phyloP scores from a whole-genome alignment of 2,797 vertebrate species.

The Coreius guichenoti region DNA sequence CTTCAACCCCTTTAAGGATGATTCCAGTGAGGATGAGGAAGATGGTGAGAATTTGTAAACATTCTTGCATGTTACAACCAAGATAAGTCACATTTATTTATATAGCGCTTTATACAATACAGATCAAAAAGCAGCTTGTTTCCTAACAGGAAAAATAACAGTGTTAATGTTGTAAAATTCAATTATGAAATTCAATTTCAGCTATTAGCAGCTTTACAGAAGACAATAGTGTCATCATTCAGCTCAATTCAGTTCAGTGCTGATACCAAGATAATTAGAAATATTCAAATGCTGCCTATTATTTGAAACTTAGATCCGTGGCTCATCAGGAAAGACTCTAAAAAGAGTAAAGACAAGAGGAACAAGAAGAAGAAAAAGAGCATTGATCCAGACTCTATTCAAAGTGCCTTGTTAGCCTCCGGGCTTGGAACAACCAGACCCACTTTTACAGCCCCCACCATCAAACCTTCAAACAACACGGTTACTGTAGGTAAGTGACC shows the following conservation, averaged over 20 bases:
- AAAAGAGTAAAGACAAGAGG: conserved; percentile 92
- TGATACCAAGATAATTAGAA: background rate
- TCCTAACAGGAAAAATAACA: background rate
- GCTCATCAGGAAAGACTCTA: conserved; percentile 97
- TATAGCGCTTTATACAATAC: background rate
- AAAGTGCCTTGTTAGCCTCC: conserved; percentile 99
- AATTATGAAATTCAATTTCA: background rate
- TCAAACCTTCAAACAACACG: conserved; percentile 73
- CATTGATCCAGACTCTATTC: conserved; percentile 98
- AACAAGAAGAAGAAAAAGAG: conserved; percentile 88
- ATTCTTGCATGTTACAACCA: background rate
- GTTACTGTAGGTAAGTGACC: conserved; percentile 42
- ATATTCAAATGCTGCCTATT: background rate
- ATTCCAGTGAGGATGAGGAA: conserved; percentile 93
- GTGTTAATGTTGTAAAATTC: background rate
- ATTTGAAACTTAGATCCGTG: conserved; percentile 85
- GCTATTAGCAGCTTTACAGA: too few relatives aligned
- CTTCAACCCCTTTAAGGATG: conserved; percentile 97
- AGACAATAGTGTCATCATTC: background rate
- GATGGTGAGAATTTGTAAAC: conserved; percentile 82
- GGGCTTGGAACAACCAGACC: conserved; percentile 94
- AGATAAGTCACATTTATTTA: background rate
- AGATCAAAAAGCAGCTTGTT: background rate
- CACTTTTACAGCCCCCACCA: conserved; percentile 84
- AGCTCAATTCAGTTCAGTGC: background rate